Evolutionary conservation across 1,140 invertebrate species (phyloP), one percentile per base, ranked within the genome.

Genomic region (Protaetia brevitarsis): DNA sequence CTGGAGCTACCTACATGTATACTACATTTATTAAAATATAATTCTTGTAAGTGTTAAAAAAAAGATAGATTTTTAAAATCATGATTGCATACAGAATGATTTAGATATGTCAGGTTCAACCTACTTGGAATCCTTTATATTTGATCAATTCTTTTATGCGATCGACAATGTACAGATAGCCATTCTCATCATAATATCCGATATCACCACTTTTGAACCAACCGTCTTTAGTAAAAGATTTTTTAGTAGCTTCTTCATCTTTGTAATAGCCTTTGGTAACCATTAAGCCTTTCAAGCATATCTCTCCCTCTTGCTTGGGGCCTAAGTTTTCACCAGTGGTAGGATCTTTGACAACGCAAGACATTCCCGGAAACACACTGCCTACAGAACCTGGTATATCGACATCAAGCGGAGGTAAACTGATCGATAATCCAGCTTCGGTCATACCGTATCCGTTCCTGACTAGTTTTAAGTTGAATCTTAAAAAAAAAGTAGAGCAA

Each of bases 131-230:
- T 30, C 88, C 89, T 76, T 89, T 90, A 13, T 89, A 88, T 80
- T 96, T 96, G 66, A 96, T 96, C 7, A 96, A 82, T 75, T 96
- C 94, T 74, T 96, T 96, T 37, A 95, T 72, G 61, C 94, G 81
- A 71, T 96, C 94, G 1, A 91, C 90, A 60, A 96, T 86, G 62
- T 85, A 94, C 66, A 94, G 86, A 67, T 81, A 86, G 8, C 82
- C 82, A 0, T 90, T 84, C 1, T 91, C 82, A 68, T 94, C 90
- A 64, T 87, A 90, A 70, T 88, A 89, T 3, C 86, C 92, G 21
- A 95, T 83, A 73, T 96, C 94, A 3, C 93, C 93, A 30, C 91
- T 93, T 70, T 87, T 87, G 59, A 94, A 78, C 91, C 91, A 96
- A 6, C 87, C 88, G 68, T 90, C 86, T 0, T 82, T 73, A 23